Evolutionary conservation across 1,140 invertebrate species (phyloP).

Genomic region (Riptortus pedestris): DNA sequence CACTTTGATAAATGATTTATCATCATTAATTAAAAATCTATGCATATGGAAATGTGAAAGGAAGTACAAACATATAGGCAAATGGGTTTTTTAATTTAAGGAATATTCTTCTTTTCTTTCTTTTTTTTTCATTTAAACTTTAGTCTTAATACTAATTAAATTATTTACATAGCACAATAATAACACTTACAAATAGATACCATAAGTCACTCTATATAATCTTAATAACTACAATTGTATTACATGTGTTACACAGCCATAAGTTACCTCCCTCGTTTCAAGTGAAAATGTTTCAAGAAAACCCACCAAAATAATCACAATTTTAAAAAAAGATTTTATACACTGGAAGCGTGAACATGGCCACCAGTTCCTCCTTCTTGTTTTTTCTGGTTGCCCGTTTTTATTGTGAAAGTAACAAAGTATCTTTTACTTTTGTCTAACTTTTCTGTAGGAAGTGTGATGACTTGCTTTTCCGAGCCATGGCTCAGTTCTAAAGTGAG

Average conservation of each 20-base stretch:
- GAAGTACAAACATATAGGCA: too few relatives aligned
- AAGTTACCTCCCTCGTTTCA: background rate
- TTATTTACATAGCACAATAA: too few relatives aligned
- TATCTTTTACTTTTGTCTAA: slow-evolving; percentile 78
- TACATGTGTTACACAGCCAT: background rate
- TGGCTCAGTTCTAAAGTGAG: slow-evolving; percentile 67
- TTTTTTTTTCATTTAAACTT: too few relatives aligned
- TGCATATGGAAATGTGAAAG: too few relatives aligned
- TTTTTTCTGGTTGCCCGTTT: slow-evolving; percentile 40
- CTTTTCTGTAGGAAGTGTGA: slow-evolving; percentile 70
- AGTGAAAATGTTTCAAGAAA: background rate
- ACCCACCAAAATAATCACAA: background rate
- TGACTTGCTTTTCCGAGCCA: slow-evolving; percentile 68
- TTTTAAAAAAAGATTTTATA: slow-evolving; percentile 21
- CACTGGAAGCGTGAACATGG: slow-evolving; percentile 27
- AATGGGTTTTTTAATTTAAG: too few relatives aligned
- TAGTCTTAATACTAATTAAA: too few relatives aligned
- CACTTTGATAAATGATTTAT: too few relatives aligned
- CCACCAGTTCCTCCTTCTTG: slow-evolving; percentile 17
- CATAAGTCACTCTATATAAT: too few relatives aligned
- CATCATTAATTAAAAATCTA: too few relatives aligned
- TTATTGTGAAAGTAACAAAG: slow-evolving; percentile 80
- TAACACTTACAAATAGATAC: too few relatives aligned
- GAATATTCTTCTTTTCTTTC: too few relatives aligned
- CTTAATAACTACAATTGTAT: too few relatives aligned